A percentile compares a stretch with the other conserved stretches of the same genome.
Conservation (phyloP, 2,113 vertebrate genomes). For the Cyprinodon tularosa region DNA sequence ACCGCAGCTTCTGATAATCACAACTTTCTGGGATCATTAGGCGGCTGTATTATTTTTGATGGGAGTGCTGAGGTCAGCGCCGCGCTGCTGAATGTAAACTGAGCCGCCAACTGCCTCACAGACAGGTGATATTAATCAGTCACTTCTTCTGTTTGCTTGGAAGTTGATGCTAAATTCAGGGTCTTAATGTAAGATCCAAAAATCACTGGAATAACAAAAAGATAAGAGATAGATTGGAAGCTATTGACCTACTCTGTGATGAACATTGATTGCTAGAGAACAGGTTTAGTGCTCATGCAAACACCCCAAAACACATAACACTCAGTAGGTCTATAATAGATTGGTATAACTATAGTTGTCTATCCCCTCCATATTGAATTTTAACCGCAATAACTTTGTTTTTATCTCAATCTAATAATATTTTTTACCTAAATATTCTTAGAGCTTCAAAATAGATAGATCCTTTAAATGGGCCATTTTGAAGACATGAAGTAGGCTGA, state of each 20-base stretch:
- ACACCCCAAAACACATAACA: neutral
- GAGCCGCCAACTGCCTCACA: neutral
- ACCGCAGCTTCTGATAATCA: constrained; percentile 6
- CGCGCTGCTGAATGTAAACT: neutral
- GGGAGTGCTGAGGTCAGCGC: neutral
- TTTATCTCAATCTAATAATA: neutral
- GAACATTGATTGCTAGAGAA: too few relatives aligned
- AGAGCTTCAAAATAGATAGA: too few relatives aligned
- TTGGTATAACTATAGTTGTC: too few relatives aligned
- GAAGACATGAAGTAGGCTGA: too few relatives aligned
- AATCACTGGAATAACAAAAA: neutral
- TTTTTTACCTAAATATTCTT: neutral
- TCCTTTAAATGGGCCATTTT: too few relatives aligned
- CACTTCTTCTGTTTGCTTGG: neutral
- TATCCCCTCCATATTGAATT: too few relatives aligned
- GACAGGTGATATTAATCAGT: neutral
- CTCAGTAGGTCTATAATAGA: too few relatives aligned
- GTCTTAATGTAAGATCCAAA: neutral
- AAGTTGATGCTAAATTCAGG: neutral
- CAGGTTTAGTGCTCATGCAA: neutral
- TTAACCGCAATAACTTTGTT: too few relatives aligned
- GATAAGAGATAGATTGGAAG: neutral
- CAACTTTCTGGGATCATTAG: constrained; percentile 9
- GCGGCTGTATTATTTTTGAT: constrained; percentile 3
- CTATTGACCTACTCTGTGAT: neutral